These are phyloP conservation scores for Mohoua ochrocephala DNA, from an alignment of 2,113 vertebrate genomes.

Conservation along the genomic window DNA sequence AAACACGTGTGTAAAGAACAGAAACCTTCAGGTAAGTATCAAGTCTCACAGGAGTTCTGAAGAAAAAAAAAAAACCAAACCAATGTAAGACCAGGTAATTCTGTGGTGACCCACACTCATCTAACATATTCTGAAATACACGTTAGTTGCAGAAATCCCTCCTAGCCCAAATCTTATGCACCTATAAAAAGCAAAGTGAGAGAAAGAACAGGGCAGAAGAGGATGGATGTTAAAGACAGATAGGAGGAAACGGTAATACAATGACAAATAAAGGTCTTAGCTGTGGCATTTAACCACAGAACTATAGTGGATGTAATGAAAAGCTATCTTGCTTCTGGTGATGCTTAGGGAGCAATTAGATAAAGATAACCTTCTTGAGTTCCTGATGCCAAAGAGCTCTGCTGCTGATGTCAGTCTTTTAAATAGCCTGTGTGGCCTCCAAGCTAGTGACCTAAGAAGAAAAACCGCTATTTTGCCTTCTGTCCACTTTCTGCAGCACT, in stretches of 20 bases:
- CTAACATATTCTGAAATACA: not conserved
- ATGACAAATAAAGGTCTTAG: not conserved
- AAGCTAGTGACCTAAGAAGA: not conserved
- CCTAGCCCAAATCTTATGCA: not conserved
- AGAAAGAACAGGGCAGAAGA: not conserved
- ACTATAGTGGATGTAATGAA: not conserved
- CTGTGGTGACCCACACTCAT: not conserved
- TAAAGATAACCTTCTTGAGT: not conserved
- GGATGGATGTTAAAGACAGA: not conserved
- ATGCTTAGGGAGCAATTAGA: constrained; percentile 24
- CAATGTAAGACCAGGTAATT: not conserved
- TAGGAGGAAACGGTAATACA: not conserved
- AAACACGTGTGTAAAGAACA: not conserved
- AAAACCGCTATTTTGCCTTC: not conserved
- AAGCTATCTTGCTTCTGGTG: not conserved
- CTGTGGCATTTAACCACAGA: not conserved
- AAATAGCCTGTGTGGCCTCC: not conserved
- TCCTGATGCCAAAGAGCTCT: not conserved
- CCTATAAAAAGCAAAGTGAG: not conserved
- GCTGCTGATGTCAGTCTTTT: not conserved
- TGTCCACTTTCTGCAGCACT: not conserved
- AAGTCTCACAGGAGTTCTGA: not conserved
- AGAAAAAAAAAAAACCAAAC: not conserved
- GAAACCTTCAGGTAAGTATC: not conserved
- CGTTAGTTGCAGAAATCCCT: not conserved